A percentile compares a stretch with the other conserved stretches of the same genome.
These are phyloP conservation scores for Anthopleura xanthogrammica DNA, from an alignment of 92 coral and sea anemone genomes.

Conservation along the genomic window DNA sequence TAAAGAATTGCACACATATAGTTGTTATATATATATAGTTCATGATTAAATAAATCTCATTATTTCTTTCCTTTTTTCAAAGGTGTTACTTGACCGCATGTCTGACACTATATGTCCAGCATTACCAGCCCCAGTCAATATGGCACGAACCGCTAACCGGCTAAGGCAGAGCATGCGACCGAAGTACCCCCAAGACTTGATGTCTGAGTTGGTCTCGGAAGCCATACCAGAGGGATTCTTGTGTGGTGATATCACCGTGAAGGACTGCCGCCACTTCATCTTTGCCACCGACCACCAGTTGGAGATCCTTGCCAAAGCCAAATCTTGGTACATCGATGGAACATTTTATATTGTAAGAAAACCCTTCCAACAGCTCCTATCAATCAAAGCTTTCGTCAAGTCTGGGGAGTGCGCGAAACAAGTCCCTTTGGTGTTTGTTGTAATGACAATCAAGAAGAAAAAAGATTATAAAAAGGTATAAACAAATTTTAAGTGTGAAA, in stretches of 20 bases:
- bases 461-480: constrained; percentile 50
- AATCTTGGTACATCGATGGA: constrained; percentile 58
- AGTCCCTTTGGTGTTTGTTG: constrained; percentile 39
- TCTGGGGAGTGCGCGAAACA: constrained; percentile 47
- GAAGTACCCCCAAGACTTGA: constrained; percentile 30
- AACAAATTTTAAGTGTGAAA: background rate
- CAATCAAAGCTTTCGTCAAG: constrained; percentile 47
- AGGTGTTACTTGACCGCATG: constrained; percentile 32
- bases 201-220: constrained; percentile 35
- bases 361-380: constrained; percentile 46
- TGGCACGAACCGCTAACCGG: constrained; percentile 44
- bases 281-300: constrained; percentile 54
- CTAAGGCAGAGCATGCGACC: constrained; percentile 43
- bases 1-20: too few relatives aligned
- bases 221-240: constrained; percentile 41
- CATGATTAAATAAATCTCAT: background rate
- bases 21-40: too few relatives aligned
- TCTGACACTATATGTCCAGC: constrained; percentile 38
- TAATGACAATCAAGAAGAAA: constrained; percentile 41
- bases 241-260: constrained; percentile 35
- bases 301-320: constrained; percentile 27
- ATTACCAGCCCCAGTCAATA: constrained; percentile 38
- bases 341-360: constrained; percentile 43
- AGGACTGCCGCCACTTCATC: constrained; percentile 47
- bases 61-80: background rate